Evolutionary conservation across 2,888 invertebrate genomes (phyloP).

Genomic region (Mythimna albipuncta): DNA sequence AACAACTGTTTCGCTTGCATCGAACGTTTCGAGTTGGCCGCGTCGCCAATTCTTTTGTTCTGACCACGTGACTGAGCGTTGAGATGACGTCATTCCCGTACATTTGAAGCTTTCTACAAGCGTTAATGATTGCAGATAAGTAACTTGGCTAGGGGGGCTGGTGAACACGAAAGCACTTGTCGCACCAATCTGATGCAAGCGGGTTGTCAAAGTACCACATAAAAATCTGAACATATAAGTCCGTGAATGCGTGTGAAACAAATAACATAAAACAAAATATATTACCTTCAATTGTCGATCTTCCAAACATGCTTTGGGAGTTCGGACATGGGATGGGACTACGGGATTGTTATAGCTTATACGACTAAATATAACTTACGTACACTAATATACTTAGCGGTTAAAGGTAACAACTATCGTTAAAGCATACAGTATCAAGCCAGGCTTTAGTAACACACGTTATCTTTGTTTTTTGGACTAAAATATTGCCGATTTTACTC

Average conservation of each 20-base stretch:
- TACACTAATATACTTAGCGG: conserved; percentile 69
- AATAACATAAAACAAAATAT: conserved; percentile 78
- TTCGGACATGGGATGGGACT: conserved; percentile 74
- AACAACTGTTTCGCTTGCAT: too few relatives aligned
- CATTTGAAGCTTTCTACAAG: too few relatives aligned
- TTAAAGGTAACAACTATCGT: conserved; percentile 73
- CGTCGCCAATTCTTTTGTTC: too few relatives aligned
- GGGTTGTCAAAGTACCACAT: conserved; percentile 28
- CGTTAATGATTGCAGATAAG: too few relatives aligned
- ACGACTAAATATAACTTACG: conserved; percentile 61
- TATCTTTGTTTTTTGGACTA: background rate
- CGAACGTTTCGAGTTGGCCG: too few relatives aligned
- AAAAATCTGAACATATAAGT: conserved; percentile 34
- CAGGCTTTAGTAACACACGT: conserved; percentile 39
- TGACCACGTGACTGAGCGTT: too few relatives aligned
- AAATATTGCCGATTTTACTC: too few relatives aligned
- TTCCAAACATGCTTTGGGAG: conserved; percentile 87
- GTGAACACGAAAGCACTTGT: too few relatives aligned
- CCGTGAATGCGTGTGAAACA: conserved; percentile 64
- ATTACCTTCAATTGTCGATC: conserved; percentile 86
- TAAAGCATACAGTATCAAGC: conserved; percentile 73
- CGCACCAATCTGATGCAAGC: too few relatives aligned
- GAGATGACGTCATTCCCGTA: too few relatives aligned
- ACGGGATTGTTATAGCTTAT: conserved; percentile 69
- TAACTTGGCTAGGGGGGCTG: too few relatives aligned